Base-by-base conservation (phyloP, 2,797 vertebrate genomes). In the Odontamblyopus rebecca region DNA sequence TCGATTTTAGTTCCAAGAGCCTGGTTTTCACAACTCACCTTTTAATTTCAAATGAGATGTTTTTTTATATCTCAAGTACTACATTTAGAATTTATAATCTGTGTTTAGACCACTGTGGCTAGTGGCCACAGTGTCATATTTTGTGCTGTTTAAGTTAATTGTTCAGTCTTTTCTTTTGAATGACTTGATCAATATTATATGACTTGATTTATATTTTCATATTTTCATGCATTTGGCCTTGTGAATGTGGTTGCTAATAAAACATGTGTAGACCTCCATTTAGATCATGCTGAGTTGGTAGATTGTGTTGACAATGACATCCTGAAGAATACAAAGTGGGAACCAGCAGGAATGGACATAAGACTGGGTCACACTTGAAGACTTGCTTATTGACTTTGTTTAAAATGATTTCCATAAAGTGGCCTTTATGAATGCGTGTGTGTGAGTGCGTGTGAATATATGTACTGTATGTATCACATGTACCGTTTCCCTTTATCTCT, bases 171-270 rank as follows among this genome's bases (percentile, higher is more conserved):
- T 9, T 35, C 7, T 61, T 61, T 38, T 5, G n/a, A 63, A 63
- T 41, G 9, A 48, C 13, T n/a, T 63, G 56, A 38, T 63, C 3
- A 19, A 5, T 38, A 41, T 63, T 5, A 35, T 38, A n/a, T 38
- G 6, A 38, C 19, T 63, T n/a, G 44, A 48, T 30, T 62, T 19
- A 38, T 62, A 44, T 54, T 69, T 67, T 75, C 67, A 38, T 62
- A 44, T 54, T 69, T 67, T 75, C 67, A 69, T 61, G 56, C 68
- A 67, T 44, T 69, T 69, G 29, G 74, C 79, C 71, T 72, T 70
- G 69, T 68, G 74, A 80, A 74, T 85, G 83, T 86, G 80, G 81
- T 73, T 73, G 67, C 32, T 80, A 77, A 81, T 85, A 80, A 78
- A 50, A 76, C 80, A 50, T 83, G 41, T 3, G 12, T 44, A 44